Conservation (phyloP, 2,797 vertebrate genomes). For the Nyctibius grandis region DNA sequence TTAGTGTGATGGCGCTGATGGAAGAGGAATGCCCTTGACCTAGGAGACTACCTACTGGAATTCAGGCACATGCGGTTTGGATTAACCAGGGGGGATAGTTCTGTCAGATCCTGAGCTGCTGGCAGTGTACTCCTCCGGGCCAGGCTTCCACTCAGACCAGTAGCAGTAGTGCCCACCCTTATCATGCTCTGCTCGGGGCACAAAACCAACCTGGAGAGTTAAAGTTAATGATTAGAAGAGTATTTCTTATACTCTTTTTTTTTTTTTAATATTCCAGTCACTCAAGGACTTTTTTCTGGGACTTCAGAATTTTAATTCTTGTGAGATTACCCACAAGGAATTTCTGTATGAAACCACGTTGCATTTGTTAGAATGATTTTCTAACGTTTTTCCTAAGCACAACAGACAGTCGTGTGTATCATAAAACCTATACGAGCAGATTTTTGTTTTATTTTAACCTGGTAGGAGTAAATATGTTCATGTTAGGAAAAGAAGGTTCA, state of each 20-base stretch:
- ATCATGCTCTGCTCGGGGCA: background rate
- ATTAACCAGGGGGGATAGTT: conserved; percentile 5
- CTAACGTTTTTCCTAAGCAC: background rate
- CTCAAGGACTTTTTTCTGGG: background rate
- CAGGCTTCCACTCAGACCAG: background rate
- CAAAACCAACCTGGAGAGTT: background rate
- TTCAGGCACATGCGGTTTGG: conserved; percentile 56
- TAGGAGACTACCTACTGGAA: conserved; percentile 27
- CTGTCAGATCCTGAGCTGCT: background rate
- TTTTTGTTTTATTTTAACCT: background rate
- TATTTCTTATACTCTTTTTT: background rate
- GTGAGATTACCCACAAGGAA: background rate
- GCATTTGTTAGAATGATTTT: background rate
- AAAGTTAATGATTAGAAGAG: background rate
- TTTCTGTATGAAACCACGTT: background rate
- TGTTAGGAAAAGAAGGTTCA: background rate
- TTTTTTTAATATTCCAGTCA: background rate
- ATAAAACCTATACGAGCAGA: background rate
- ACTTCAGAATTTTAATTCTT: background rate
- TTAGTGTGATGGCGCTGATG: conserved; percentile 53
- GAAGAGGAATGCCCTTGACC: conserved; percentile 68
- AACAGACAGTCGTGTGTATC: background rate
- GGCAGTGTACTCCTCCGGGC: background rate
- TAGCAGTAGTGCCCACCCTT: background rate
- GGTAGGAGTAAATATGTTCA: background rate